phyloP scores from a whole-genome alignment of 1,140 invertebrate genomes.

The Oscheius sp. region DNA sequence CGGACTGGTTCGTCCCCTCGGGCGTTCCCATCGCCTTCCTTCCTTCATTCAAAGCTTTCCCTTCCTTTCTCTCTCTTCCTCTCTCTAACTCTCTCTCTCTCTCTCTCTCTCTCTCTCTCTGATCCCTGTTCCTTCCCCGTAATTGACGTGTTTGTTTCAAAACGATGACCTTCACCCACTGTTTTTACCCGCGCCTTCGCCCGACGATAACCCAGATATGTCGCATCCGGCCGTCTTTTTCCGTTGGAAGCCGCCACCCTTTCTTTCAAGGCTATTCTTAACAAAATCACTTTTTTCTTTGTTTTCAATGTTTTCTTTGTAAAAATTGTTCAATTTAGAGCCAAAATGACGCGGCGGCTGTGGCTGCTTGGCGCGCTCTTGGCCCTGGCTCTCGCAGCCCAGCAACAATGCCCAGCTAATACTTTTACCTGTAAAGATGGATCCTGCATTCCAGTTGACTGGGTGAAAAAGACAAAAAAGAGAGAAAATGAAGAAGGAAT shows the following conservation, averaged over 20 bases:
- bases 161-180: not conserved
- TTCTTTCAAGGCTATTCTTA: not conserved
- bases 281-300: not conserved
- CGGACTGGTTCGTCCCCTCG: not conserved
- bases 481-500: no score
- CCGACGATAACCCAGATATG: not conserved
- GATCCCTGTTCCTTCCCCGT: no score
- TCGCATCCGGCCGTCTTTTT: not conserved
- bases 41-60: not conserved
- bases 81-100: not conserved
- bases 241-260: no score
- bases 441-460: constrained; percentile 83
- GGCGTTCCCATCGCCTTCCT: not conserved
- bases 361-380: constrained; percentile 25
- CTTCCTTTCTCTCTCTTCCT: not conserved
- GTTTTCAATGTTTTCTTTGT: not conserved
- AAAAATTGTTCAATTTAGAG: not conserved
- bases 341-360: constrained; percentile 12
- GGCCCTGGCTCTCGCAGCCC: not conserved
- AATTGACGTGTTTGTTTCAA: no score
- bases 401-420: constrained; percentile 65
- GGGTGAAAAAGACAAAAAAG: no score
- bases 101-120: not conserved
- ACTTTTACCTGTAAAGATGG: constrained; percentile 79
- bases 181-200: no score